phyloP scores from a whole-genome alignment of 2,797 vertebrate genomes.

The Chelmon rostratus region DNA sequence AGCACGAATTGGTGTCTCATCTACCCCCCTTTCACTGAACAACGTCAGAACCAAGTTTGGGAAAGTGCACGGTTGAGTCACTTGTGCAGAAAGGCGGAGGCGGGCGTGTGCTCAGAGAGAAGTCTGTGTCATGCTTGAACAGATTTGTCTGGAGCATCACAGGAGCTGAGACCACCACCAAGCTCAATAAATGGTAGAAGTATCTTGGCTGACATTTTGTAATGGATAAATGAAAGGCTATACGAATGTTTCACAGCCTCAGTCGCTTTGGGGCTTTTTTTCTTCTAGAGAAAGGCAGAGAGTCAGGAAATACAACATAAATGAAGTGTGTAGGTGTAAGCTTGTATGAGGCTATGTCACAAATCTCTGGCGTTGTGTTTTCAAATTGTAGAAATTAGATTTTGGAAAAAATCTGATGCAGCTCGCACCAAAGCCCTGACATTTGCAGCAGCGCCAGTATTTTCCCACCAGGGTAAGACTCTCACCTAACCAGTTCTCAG shows the following conservation, averaged over 20 bases:
- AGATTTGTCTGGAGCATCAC: conserved; percentile 3
- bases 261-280: background rate
- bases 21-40: background rate
- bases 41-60: background rate
- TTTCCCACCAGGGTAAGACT: conserved; percentile 7
- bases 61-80: conserved; percentile 12
- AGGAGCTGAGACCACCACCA: background rate
- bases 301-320: background rate
- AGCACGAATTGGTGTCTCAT: background rate
- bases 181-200: background rate
- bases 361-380: too few species aligned
- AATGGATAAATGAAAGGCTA: background rate
- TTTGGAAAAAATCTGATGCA: background rate
- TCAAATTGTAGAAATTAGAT: background rate
- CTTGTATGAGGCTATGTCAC: too few species aligned
- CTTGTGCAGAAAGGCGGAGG: background rate
- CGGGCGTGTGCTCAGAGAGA: background rate
- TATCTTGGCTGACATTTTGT: conserved; percentile 1
- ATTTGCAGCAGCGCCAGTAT: background rate
- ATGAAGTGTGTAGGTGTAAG: background rate
- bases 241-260: background rate
- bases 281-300: background rate
- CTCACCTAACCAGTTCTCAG: conserved; percentile 43
- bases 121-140: background rate
- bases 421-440: background rate